These are phyloP conservation scores for Onychorhynchus coronatus DNA, from an alignment of 2,113 vertebrate genomes.

Conservation along the genomic window DNA sequence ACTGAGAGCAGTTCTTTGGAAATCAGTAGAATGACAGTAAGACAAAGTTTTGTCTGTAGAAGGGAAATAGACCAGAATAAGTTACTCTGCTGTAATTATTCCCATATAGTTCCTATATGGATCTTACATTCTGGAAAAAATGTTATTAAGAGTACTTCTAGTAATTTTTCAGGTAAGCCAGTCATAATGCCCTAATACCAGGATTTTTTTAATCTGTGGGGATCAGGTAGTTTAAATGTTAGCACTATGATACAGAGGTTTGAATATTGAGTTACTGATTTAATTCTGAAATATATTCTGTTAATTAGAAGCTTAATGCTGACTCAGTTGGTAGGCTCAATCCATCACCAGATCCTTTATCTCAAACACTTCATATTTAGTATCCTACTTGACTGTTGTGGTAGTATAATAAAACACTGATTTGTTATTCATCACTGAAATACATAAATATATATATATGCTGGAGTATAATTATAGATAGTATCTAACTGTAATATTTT, in stretches of 20 bases:
- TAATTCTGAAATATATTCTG: not conserved
- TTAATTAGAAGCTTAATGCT: not conserved
- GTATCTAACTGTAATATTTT: not conserved
- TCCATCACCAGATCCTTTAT: not conserved
- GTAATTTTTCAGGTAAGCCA: not conserved
- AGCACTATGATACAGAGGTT: not conserved
- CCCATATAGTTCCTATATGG: not conserved
- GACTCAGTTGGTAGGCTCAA: not conserved
- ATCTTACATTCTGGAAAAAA: not conserved
- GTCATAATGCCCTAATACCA: not conserved
- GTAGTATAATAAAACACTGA: not conserved
- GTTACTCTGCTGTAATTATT: not conserved
- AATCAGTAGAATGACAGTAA: not conserved
- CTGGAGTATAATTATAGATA: not conserved
- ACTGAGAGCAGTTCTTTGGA: not conserved
- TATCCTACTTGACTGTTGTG: not conserved
- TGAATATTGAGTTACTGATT: not conserved
- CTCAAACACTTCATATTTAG: not conserved
- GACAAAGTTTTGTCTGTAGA: not conserved
- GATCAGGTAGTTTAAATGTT: not conserved
- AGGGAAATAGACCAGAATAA: not conserved
- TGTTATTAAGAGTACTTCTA: not conserved
- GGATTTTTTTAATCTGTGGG: not conserved
- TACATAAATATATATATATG: not conserved
- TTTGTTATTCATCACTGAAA: not conserved